Evolutionary conservation across 2,797 vertebrate genomes (phyloP).

Genomic region (Phalloptychus januarius): DNA sequence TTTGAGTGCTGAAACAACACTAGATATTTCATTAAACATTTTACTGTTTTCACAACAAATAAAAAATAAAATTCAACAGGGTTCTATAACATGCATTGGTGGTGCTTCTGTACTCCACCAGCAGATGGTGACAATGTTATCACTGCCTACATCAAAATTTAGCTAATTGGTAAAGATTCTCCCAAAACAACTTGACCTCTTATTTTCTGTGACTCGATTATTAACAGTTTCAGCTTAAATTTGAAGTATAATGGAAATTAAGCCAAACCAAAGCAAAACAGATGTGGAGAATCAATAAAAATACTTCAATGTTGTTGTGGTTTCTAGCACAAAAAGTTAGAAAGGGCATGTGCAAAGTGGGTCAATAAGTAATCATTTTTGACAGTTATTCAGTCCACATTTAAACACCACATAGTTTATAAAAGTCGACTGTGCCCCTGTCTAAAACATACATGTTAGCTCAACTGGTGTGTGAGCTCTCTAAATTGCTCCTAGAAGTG

Average conservation of each 20-base stretch:
- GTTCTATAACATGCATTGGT: background rate
- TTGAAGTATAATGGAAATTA: background rate
- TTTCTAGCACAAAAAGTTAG: background rate
- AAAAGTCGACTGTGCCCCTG: background rate
- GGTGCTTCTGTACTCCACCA: background rate
- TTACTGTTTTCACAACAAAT: background rate
- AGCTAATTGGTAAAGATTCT: background rate
- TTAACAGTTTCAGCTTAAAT: background rate
- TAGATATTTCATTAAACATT: background rate
- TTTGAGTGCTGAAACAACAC: background rate
- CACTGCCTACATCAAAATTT: background rate
- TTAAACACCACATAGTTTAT: background rate
- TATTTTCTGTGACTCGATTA: background rate
- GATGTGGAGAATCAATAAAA: background rate
- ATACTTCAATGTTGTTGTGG: background rate
- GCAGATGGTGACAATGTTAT: background rate
- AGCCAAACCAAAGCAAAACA: background rate
- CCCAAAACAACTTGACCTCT: background rate
- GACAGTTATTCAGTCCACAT: background rate
- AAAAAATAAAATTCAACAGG: background rate
- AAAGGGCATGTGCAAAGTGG: background rate
- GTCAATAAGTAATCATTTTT: background rate
- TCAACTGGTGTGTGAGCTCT: background rate
- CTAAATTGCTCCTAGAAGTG: background rate
- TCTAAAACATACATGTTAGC: background rate